These are phyloP conservation scores for Leptobrachium ailaonicum DNA, from an alignment of 2,113 vertebrate genomes.

Conservation along the genomic window DNA sequence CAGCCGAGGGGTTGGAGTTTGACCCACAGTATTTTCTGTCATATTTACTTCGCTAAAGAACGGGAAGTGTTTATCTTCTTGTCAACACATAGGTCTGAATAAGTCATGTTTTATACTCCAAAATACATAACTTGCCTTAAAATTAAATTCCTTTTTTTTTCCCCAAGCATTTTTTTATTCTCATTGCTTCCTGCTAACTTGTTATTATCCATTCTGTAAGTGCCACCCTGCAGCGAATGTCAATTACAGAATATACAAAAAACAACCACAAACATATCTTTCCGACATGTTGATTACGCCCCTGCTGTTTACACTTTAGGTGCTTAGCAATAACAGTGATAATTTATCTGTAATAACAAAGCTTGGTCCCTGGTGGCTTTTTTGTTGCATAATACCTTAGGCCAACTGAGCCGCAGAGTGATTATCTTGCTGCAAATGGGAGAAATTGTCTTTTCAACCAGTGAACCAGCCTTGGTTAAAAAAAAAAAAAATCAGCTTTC, in stretches of 20 bases:
- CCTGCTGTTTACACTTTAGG: conserved; percentile 17
- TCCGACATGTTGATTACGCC: conserved; percentile 15
- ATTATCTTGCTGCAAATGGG: background rate
- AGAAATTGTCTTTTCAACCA: conserved; percentile 1
- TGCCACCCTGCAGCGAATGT: background rate
- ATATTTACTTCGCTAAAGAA: no score
- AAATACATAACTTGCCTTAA: background rate
- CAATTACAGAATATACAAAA: background rate
- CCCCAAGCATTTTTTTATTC: background rate
- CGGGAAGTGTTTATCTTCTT: no score
- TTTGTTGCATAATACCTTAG: conserved; percentile 4
- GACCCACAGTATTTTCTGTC: no score
- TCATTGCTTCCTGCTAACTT: conserved; percentile 1
- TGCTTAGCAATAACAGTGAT: conserved; percentile 13
- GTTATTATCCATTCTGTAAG: conserved; percentile 7
- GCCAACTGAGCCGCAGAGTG: background rate
- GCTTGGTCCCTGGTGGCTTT: conserved; percentile 13
- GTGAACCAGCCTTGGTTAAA: background rate
- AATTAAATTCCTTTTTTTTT: conserved; percentile 1
- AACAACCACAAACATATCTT: conserved; percentile 12
- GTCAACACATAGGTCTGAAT: no score
- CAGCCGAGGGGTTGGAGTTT: no score
- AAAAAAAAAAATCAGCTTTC: background rate
- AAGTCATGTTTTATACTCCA: no score
- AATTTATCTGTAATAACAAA: conserved; percentile 18